Conservation (phyloP, 2,113 vertebrate species). For the Aepyceros melampus region DNA sequence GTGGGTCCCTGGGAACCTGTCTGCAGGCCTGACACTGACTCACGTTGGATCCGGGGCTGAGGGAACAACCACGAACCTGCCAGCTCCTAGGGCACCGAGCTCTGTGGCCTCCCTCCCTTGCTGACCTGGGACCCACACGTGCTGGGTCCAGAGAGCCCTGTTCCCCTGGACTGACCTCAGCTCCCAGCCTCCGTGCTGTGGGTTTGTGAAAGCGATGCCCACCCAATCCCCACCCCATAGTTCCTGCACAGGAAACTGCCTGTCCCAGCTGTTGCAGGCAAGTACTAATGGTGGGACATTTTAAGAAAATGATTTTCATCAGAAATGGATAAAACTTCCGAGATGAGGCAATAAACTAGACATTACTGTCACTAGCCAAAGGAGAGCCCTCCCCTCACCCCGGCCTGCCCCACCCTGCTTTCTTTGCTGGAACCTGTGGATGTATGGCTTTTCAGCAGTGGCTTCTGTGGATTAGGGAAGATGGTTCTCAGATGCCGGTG, state of each 20-base stretch:
- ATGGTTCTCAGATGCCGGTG: background rate
- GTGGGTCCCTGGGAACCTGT: background rate
- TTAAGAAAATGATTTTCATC: background rate
- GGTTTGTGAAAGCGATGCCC: background rate
- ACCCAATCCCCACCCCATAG: background rate
- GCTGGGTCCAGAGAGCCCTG: background rate
- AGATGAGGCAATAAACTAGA: background rate
- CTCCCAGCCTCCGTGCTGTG: background rate
- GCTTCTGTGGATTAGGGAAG: background rate
- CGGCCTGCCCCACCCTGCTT: rapidly evolving
- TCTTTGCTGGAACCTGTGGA: background rate
- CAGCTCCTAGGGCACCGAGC: background rate
- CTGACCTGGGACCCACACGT: background rate
- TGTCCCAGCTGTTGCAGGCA: background rate
- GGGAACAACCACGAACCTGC: background rate
- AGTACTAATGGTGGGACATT: background rate
- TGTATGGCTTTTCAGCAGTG: background rate
- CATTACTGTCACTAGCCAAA: background rate
- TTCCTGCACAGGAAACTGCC: background rate
- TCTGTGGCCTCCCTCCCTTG: background rate
- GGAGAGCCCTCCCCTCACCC: background rate
- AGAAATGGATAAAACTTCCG: background rate
- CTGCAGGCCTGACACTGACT: background rate
- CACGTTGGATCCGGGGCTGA: background rate
- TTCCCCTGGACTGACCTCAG: background rate